A percentile compares a stretch with the other conserved stretches of the same genome.
Evolutionary conservation across 2,888 invertebrate genomes (phyloP).

Genomic region (Resseliella maxima): DNA sequence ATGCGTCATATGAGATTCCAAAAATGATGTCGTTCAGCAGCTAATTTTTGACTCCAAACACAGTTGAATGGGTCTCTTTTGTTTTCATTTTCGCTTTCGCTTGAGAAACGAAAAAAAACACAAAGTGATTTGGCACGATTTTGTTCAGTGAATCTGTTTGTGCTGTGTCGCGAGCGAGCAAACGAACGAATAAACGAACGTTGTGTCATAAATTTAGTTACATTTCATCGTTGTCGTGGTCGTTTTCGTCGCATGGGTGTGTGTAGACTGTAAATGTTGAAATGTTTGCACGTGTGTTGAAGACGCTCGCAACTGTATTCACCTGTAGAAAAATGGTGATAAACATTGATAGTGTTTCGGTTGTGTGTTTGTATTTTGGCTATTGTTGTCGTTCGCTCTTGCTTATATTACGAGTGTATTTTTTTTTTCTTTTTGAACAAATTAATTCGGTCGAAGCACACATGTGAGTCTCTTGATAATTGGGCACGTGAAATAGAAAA

Average conservation of each 20-base stretch:
- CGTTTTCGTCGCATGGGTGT: background rate
- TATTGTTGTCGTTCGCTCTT: background rate
- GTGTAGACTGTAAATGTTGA: conserved; percentile 14
- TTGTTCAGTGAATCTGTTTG: background rate
- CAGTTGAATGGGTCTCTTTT: conserved; percentile 19
- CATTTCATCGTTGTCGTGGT: background rate
- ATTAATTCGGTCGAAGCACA: conserved; percentile 53
- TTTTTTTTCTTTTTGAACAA: background rate
- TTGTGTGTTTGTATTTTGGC: background rate
- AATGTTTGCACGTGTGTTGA: background rate
- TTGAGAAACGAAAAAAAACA: background rate
- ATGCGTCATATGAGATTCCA: background rate
- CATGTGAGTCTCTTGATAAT: conserved; percentile 39
- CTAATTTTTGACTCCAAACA: background rate
- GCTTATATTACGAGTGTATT: background rate
- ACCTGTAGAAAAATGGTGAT: background rate
- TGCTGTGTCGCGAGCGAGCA: background rate
- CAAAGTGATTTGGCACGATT: conserved; percentile 47
- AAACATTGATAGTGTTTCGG: background rate
- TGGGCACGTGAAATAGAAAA: conserved; percentile 44
- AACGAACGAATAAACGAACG: no score
- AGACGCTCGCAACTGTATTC: background rate
- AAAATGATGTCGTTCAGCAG: background rate
- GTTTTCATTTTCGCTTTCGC: conserved; percentile 32
- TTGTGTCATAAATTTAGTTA: conserved; percentile 16